Conservation (phyloP, 2,888 invertebrate genomes). For the Teleogryllus oceanicus region DNA sequence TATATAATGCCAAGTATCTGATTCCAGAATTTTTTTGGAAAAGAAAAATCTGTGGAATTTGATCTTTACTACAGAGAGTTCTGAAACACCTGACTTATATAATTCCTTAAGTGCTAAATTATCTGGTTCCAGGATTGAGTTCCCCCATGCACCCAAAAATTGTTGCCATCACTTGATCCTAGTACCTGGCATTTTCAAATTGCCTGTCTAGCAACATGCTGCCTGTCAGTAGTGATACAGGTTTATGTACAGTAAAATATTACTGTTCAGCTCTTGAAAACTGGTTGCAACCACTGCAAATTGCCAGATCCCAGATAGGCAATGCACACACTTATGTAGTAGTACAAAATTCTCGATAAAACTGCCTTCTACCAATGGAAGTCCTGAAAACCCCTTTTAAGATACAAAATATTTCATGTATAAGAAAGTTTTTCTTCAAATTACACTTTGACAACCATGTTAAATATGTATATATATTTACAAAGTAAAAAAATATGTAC, state of each 20-base stretch:
- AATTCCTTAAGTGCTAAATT: too few relatives aligned
- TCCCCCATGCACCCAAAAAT: background rate
- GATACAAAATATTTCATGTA: slow-evolving; percentile 18
- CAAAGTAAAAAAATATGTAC: background rate
- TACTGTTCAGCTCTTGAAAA: slow-evolving; percentile 1
- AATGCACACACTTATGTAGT: slow-evolving; percentile 18
- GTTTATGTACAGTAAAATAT: background rate
- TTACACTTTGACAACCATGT: slow-evolving; percentile 18
- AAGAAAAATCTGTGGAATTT: too few relatives aligned
- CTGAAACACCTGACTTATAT: too few relatives aligned
- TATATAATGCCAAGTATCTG: too few relatives aligned
- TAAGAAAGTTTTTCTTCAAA: slow-evolving; percentile 8
- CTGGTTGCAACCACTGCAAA: background rate
- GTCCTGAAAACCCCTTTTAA: slow-evolving; percentile 4
- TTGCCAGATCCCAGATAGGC: slow-evolving; percentile 18
- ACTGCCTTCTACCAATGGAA: slow-evolving; percentile 8
- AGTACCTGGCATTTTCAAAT: slow-evolving; percentile 6
- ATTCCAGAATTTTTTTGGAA: too few relatives aligned
- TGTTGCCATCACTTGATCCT: background rate
- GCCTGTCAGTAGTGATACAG: background rate
- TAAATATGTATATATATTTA: background rate
- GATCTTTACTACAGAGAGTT: too few relatives aligned
- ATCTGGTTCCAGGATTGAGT: too few relatives aligned
- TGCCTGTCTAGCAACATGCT: slow-evolving; percentile 6
- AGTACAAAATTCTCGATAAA: slow-evolving; percentile 9